Percentiles rank a stretch among this genome's conserved stretches.
phyloP scores from a whole-genome alignment of 2,113 vertebrate genomes.

The Andinoacara biseriatus region DNA sequence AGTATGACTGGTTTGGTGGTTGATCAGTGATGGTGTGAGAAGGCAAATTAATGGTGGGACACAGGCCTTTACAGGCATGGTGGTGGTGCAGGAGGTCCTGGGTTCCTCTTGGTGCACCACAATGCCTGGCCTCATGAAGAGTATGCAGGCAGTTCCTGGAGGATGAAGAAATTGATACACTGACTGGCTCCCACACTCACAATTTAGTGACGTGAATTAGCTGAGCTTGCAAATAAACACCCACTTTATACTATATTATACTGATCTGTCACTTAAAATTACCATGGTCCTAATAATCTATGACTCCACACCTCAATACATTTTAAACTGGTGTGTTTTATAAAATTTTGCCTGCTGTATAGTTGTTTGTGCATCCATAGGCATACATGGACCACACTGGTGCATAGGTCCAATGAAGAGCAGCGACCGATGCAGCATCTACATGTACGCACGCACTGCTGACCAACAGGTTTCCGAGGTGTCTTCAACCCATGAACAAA shows the following conservation, averaged over 20 bases:
- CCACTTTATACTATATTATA: background rate
- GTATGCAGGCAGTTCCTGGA: background rate
- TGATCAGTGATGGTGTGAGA: too few species aligned
- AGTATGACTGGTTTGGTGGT: too few species aligned
- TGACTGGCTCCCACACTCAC: background rate
- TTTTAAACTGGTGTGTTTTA: background rate
- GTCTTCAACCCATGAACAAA: background rate
- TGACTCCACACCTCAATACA: background rate
- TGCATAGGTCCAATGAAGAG: background rate
- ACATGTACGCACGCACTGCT: background rate
- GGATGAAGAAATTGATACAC: background rate
- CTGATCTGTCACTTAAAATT: too few species aligned
- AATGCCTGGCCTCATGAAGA: background rate
- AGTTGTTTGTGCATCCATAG: background rate
- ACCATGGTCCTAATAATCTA: too few species aligned
- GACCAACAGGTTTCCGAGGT: background rate
- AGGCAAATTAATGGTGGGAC: too few species aligned
- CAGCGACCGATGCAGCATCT: background rate
- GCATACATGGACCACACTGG: accelerated
- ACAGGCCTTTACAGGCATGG: too few species aligned
- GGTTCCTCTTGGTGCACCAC: background rate
- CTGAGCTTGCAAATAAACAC: background rate
- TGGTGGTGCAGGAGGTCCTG: background rate
- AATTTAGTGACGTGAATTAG: background rate
- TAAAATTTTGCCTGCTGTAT: background rate